Evolutionary conservation across 1,140 invertebrate genomes (phyloP), one percentile per base, ranked within the genome.

Genomic region (Parasteatoda tepidariorum): DNA sequence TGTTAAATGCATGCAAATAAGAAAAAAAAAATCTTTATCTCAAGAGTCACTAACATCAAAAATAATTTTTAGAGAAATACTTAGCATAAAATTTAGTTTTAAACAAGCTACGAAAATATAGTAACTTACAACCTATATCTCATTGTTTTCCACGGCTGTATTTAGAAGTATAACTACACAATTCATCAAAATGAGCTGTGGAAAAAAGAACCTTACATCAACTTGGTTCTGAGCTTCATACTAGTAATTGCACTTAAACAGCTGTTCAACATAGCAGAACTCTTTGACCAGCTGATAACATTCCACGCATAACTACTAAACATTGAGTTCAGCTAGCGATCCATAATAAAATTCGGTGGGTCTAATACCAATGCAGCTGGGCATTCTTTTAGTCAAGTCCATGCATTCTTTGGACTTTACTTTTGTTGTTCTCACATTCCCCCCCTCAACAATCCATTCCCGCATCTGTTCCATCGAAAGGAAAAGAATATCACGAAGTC

Each of bases 351-450:
- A 82, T 41, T 55, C 55, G 48, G 30, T 54, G n/a, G n/a, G 30
- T 31, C 31, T 62, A 74, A 67, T 79, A 38, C 78, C 66, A 82
- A 61, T 82, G 41, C 78, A 71, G 78, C 66, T 55, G 78, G 64
- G 78, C 66, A 82, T 82, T 82, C 78, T 64, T 82, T 82, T 82
- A 82, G 78, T 67, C 67, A 82, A 82, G 76, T 68, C 48, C 57
- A 64, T 79, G 57, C 78, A 82, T 82, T 82, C 66, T 82, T 82
- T 70, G 55, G 71, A 13, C 15, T 13, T 57, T 34, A 48, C 62
- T 79, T 79, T 79, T 78, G 74, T 78, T 74, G 71, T 41, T 61
- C n/a, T 13, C 22, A 28, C 59, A 57, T 74, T 66, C 48, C 55
- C 48, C 62, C 34, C 61, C 22, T 33, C 30, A 57, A 18, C 34